Percentiles rank a stretch among this genome's conserved stretches.
Evolutionary conservation across 2,113 vertebrate genomes (phyloP).

Genomic region (Stigmatopora nigra): DNA sequence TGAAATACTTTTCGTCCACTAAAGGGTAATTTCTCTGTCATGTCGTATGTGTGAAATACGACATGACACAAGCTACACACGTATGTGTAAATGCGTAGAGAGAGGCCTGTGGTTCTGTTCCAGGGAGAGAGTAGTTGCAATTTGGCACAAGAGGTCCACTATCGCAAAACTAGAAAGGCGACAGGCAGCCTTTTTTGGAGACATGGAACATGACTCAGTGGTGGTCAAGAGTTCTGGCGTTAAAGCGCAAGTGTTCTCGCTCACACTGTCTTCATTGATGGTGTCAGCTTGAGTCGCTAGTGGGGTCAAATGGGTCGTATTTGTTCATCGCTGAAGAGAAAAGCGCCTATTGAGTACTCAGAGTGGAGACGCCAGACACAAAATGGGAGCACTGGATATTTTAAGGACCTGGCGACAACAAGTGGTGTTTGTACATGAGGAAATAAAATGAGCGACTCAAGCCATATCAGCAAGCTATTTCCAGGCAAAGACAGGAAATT

Average conservation of each 20-base stretch:
- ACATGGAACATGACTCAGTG: background rate
- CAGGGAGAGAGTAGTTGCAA: background rate
- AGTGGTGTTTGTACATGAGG: background rate
- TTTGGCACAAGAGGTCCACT: background rate
- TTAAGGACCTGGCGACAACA: background rate
- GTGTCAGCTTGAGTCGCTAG: background rate
- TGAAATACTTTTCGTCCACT: background rate
- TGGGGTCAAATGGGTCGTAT: slow-evolving; percentile 5
- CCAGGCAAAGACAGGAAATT: background rate
- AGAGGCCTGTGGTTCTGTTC: background rate
- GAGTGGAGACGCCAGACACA: slow-evolving; percentile 4
- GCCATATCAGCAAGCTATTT: background rate
- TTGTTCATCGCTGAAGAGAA: slow-evolving; percentile 9
- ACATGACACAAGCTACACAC: background rate
- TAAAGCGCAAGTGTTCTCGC: slow-evolving; percentile 7
- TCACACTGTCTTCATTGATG: slow-evolving; percentile 11
- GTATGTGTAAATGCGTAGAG: background rate
- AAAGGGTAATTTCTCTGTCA: slow-evolving; percentile 2
- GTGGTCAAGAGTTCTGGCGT: slow-evolving; percentile 2
- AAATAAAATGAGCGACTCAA: background rate
- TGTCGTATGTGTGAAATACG: slow-evolving; percentile 2
- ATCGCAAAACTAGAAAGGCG: background rate
- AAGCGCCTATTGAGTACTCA: slow-evolving; percentile 1
- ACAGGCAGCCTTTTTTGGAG: background rate
- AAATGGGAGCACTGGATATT: slow-evolving; percentile 8